These are phyloP conservation scores for Drosophila suzukii DNA, from an alignment of 1,140 invertebrate genomes.

Conservation along the genomic window DNA sequence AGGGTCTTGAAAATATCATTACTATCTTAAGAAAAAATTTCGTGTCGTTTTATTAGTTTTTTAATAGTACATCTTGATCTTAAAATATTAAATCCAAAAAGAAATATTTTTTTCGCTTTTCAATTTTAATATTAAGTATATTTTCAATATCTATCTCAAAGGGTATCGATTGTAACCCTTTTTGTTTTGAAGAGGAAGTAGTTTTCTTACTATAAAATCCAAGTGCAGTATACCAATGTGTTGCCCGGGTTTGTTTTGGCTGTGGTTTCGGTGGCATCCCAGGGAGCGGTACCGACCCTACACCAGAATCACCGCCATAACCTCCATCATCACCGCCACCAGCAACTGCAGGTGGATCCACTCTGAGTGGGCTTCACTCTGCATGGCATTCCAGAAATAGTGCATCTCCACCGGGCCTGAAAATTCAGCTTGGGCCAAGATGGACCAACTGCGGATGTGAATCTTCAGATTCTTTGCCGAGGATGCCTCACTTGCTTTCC, in stretches of 20 bases:
- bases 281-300: conserved; percentile 32
- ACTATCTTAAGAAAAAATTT: no score
- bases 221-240: conserved; percentile 16
- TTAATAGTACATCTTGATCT: no score
- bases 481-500: not conserved
- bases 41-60: no score
- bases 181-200: not conserved
- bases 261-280: conserved; percentile 55
- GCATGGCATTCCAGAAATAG: conserved; percentile 14
- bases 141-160: no score
- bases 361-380: not conserved
- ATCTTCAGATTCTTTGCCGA: not conserved
- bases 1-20: no score
- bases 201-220: not conserved
- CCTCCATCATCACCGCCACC: conserved; percentile 2
- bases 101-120: no score
- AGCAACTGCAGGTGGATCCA: conserved; percentile 26
- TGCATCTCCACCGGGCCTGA: conserved; percentile 1
- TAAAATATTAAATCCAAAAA: no score
- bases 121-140: no score
- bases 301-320: conserved; percentile 18
- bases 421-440: not conserved
- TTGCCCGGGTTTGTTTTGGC: conserved; percentile 63
- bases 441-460: not conserved
- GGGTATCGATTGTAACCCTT: no score